Evolutionary conservation across 2,797 vertebrate genomes (phyloP), one percentile per base, ranked within the genome.

Genomic region (Crypturellus tataupa): DNA sequence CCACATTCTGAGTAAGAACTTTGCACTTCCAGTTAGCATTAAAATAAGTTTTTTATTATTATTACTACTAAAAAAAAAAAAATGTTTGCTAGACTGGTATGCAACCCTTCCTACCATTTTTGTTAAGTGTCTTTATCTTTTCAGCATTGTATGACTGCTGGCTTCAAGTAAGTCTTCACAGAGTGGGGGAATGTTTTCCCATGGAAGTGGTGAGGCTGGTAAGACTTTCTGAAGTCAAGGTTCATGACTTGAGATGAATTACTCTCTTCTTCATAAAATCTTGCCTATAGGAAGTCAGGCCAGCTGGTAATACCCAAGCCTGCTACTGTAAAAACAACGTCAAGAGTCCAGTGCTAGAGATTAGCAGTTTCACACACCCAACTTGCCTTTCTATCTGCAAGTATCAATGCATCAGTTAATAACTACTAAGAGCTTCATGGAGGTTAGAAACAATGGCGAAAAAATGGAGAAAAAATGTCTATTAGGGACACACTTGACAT

Each of bases 1-100:
- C 64, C 91, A 84, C 76, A 93, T 39, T 93, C 79, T 83, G 67
- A 73, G 23, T 96, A 92, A 96, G 31, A 94, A 77, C 8, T 31
- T 58, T 59, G n/a, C 31, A 46, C 86, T 72, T 96, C 29, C 44
- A 56, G 37, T 11, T 47, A 82, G 55, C 7, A 46, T 49, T 23
- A 49, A 49, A 49, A 24, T 49, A 42, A 42, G 8, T 11, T 47
- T 47, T 21, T 21, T 21, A 39, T 39, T 39, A 39, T 39, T 39
- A 39, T 39, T 39, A 39, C 11, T 20, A 47, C 23, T 21, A 47
- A 49, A 24, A 49, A 49, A 47, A 18, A 44, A 44, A 18, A 44
- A 44, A 21, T 24, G 23, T 35, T 72, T 67, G 3, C 25, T 91
- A 65, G 25, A 46, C 20, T 67, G 5, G 11, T 29, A 58, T 13